phyloP scores from a whole-genome alignment of 2,797 vertebrate species.

The Aphelocoma californica region DNA sequence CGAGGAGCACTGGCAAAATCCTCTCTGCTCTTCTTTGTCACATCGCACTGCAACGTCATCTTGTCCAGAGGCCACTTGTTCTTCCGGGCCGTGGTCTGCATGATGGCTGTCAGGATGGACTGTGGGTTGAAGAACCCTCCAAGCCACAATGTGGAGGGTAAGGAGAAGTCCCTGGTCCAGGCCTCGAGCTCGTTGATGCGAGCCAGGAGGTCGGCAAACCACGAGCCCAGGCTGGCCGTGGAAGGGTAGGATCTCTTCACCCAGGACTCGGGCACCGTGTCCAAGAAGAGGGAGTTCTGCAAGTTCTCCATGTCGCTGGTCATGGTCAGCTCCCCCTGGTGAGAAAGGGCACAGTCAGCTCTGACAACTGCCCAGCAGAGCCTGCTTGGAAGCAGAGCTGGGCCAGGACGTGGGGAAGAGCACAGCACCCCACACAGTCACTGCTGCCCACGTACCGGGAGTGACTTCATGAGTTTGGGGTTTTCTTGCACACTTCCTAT shows the following conservation, averaged over 20 bases:
- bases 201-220: slow-evolving; percentile 89
- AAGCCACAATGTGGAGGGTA: slow-evolving; percentile 89
- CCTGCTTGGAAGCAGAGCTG: not conserved
- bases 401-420: not conserved
- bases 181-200: slow-evolving; percentile 89
- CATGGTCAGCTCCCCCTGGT: slow-evolving; percentile 93
- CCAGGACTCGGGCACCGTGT: slow-evolving; percentile 88
- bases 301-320: slow-evolving; percentile 90
- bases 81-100: slow-evolving; percentile 87
- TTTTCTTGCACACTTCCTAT: not conserved
- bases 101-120: slow-evolving; percentile 93
- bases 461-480: not conserved
- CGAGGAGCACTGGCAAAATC: slow-evolving; percentile 86
- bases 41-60: slow-evolving; percentile 90
- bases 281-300: slow-evolving; percentile 86
- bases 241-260: slow-evolving; percentile 88
- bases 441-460: accelerated
- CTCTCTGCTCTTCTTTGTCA: slow-evolving; percentile 90
- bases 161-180: slow-evolving; percentile 86
- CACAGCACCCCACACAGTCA: not conserved
- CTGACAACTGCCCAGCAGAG: not conserved
- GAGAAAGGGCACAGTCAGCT: not conserved
- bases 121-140: slow-evolving; percentile 95
- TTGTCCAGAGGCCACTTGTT: slow-evolving; percentile 93
- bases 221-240: slow-evolving; percentile 82